phyloP scores from a whole-genome alignment of 2,888 invertebrate genomes.

The Pycnomerus fuliginosus region DNA sequence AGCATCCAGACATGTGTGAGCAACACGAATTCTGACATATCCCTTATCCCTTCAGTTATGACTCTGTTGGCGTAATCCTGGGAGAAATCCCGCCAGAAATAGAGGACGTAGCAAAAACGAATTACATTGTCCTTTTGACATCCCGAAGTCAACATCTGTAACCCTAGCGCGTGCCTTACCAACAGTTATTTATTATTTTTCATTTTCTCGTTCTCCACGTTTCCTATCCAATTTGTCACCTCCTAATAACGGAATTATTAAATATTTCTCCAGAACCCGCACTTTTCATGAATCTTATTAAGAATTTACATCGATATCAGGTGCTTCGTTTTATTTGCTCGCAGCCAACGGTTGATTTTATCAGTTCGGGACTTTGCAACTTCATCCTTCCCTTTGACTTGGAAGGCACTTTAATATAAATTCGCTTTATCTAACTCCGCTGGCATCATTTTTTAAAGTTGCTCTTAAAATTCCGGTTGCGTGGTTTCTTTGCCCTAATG shows the following conservation, averaged over 20 bases:
- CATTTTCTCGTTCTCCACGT: slow-evolving; percentile 27
- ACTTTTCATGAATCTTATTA: too few species aligned
- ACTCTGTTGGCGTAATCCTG: slow-evolving; percentile 29
- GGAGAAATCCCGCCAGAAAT: slow-evolving; percentile 30
- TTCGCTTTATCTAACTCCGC: too few species aligned
- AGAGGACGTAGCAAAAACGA: slow-evolving; percentile 28
- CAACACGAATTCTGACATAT: slow-evolving; percentile 17
- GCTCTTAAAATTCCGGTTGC: too few species aligned
- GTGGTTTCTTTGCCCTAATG: too few species aligned
- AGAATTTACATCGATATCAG: too few species aligned
- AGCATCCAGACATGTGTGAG: slow-evolving; percentile 5
- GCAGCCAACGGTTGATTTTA: slow-evolving; percentile 22
- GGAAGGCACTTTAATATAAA: slow-evolving; percentile 19
- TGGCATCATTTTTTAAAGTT: too few species aligned
- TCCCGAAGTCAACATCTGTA: slow-evolving; percentile 34
- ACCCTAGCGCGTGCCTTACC: slow-evolving; percentile 30
- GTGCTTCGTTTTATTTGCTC: too few species aligned
- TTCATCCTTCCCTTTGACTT: slow-evolving; percentile 26
- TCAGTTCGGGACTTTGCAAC: slow-evolving; percentile 22
- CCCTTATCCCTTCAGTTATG: slow-evolving; percentile 22
- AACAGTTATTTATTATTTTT: slow-evolving; percentile 31
- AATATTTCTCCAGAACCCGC: slow-evolving; percentile 27
- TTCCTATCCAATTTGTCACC: slow-evolving; percentile 26
- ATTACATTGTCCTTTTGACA: slow-evolving; percentile 35
- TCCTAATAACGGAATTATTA: slow-evolving; percentile 29